phyloP scores from a whole-genome alignment of 2,888 invertebrate genomes.

The Synanthedon formicaeformis region DNA sequence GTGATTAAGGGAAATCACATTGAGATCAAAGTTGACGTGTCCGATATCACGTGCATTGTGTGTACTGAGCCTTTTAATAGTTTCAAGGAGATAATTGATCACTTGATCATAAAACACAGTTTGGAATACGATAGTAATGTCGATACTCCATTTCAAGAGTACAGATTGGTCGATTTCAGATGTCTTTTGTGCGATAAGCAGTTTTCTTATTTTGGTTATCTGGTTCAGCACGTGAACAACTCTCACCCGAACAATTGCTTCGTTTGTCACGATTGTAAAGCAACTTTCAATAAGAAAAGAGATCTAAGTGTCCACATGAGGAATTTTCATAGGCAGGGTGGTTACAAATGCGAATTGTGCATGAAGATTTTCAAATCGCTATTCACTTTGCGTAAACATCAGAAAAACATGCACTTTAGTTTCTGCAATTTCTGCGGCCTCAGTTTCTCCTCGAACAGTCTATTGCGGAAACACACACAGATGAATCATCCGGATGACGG shows the following conservation, averaged over 20 bases:
- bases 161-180: constrained; percentile 33
- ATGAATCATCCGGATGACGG: constrained; percentile 35
- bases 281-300: constrained; percentile 37
- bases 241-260: constrained; percentile 38
- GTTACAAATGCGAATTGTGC: constrained; percentile 43
- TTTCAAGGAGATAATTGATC: constrained; percentile 38
- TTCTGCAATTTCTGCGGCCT: constrained; percentile 38
- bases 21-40: constrained; percentile 50
- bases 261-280: constrained; percentile 45
- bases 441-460: constrained; percentile 27
- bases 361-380: constrained; percentile 26
- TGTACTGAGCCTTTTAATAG: constrained; percentile 36
- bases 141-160: constrained; percentile 38
- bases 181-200: constrained; percentile 40
- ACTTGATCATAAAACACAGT: constrained; percentile 41
- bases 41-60: constrained; percentile 41
- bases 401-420: constrained; percentile 34
- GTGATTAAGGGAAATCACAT: constrained; percentile 36
- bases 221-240: constrained; percentile 41
- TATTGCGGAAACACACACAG: constrained; percentile 35
- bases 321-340: constrained; percentile 32
- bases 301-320: constrained; percentile 39
- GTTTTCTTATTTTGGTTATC: constrained; percentile 37
- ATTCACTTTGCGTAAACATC: constrained; percentile 25
- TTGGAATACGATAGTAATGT: constrained; percentile 40